Base-by-base conservation (phyloP, 2,797 vertebrate species). In the Rallus crepitans region DNA sequence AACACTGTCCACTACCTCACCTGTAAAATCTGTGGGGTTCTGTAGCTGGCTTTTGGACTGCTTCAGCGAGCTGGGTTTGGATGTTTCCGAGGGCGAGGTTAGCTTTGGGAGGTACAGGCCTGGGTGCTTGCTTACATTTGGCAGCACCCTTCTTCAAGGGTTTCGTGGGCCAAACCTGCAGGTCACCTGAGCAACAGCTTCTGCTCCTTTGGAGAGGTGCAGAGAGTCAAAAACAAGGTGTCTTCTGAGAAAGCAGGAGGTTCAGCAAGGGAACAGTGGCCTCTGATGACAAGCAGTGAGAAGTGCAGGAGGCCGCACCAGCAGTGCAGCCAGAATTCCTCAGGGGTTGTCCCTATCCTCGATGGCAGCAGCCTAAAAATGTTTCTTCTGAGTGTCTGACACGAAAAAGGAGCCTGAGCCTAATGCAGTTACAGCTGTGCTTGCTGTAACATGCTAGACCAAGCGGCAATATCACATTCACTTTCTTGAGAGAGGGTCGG, bases 211-310 rank as follows among this genome's bases (percentile, higher is more conserved):
- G 17, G 57, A 84, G 42, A 12, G 18, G 21, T 28, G 25, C 60
- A 56, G 16, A 2, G 2, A 81, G 24, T 75, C 4, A 31, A 40
- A 89, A 63, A 10, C 23, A 31, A 71, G 28, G 39, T 31, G 31
- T 52, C 21, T 47, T 24, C 45, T 83, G 17, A 60, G 53, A 55
- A 66, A 37, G n/a, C 7, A 69, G 35, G 60, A 89, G 39, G 6
- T 84, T 89, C 48, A 56, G 86, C 65, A 73, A 81, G 94, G 75
- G 88, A 96, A 95, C 82, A 96, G 93, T 96, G 97, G 92, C 97
- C 95, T 96, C 96, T 93, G 61, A 93, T 95, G 97, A 95, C 86
- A 82, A 90, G 53, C 47, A 50, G 19, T 11, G 80, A 81, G 91
- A 96, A 96, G 56, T 91, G 86, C 96, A 95, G 77, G 80, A 88